Conservation (phyloP, 2,888 invertebrate genomes). For the Rotaria macrura region DNA sequence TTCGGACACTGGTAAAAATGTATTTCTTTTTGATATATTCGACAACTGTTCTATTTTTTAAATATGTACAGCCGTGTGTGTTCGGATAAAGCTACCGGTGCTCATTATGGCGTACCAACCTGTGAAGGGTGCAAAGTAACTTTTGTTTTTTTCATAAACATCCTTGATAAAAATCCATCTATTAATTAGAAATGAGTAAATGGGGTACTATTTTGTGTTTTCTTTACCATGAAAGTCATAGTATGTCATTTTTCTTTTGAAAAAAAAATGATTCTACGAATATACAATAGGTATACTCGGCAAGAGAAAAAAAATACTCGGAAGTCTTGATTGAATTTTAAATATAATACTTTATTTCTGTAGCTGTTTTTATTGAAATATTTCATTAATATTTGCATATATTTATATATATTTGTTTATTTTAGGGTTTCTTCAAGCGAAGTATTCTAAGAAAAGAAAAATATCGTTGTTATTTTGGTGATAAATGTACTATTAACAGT, state of each 20-base stretch:
- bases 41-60: not conserved
- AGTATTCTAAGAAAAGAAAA: constrained; percentile 42
- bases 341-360: too few relatives aligned
- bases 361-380: too few relatives aligned
- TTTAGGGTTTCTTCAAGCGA: constrained; percentile 47
- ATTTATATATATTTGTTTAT: not conserved
- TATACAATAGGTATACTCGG: too few relatives aligned
- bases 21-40: not conserved
- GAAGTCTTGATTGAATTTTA: too few relatives aligned
- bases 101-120: constrained; percentile 1
- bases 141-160: too few relatives aligned
- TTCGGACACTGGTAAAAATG: constrained; percentile 12
- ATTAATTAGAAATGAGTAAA: not conserved
- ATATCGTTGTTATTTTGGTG: constrained; percentile 46
- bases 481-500: constrained; percentile 42
- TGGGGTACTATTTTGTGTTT: too few relatives aligned
- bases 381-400: too few relatives aligned
- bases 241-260: too few relatives aligned
- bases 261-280: too few relatives aligned
- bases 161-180: too few relatives aligned
- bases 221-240: too few relatives aligned
- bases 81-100: not conserved
- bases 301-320: too few relatives aligned
- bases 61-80: not conserved
- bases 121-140: constrained; percentile 20